Base-by-base conservation (phyloP, 2,113 vertebrate species). In the Propithecus coquereli region DNA sequence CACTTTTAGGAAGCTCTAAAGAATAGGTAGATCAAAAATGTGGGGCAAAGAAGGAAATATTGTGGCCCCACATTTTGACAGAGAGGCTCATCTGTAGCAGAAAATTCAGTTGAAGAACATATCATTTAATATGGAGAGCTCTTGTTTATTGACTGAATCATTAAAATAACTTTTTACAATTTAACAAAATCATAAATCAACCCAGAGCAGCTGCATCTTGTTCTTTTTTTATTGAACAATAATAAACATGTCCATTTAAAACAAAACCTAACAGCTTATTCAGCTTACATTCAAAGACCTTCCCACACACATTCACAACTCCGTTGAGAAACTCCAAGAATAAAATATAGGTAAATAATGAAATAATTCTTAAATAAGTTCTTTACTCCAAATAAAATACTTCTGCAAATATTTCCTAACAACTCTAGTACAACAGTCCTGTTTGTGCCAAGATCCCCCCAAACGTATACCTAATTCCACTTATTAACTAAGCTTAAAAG, bases 221-320 rank as follows among this genome's bases (percentile, higher is more conserved):
- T 54, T n/a, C 95, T 96, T 94, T 32, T 61, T 98, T 99, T 94
- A 98, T 98, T 99, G 97, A 97, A 98, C 97, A 98, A 96, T 97
- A 97, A 97, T 97, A 97, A 97, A 97, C 47, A 79, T 86, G 96
- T 83, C 96, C 45, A 97, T 96, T 98, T 94, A 90, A 79, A 94
- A 94, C 32, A 95, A 96, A 98, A 98, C 45, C 68, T 87, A 92
- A 61, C 93, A 97, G 91, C 83, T 97, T 97, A 96, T 91, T 97
- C 92, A 61, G 95, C 95, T 97, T 98, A 97, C 98, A 98, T 98
- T 98, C 98, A 97, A 97, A 88, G 96, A 95, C 20, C 96, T 77
- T 92, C 30, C 9, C 0, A 73, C 71, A 90, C 68, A 97, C 93
- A 97, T 82, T 96, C 95, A 97, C 88, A 81, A 98, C 91, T 98